phyloP scores from a whole-genome alignment of 2,888 invertebrate genomes.

The Crossocerus cetratus region DNA sequence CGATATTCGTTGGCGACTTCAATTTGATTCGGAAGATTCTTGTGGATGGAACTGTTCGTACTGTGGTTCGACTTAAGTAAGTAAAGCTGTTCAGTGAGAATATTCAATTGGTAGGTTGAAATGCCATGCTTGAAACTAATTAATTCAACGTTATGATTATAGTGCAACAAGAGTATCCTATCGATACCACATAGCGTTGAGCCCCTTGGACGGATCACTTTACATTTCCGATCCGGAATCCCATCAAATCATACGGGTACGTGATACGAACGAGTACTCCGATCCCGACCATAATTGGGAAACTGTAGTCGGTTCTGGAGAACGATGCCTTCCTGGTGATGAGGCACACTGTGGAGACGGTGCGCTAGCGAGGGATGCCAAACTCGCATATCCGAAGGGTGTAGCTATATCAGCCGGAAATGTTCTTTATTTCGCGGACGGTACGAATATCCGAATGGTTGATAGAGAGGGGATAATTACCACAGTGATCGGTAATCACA shows the following conservation, averaged over 20 bases:
- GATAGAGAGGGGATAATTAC: constrained; percentile 94
- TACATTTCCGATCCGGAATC: constrained; percentile 98
- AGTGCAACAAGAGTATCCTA: constrained; percentile 96
- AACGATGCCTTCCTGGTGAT: constrained; percentile 94
- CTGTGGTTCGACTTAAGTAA: constrained; percentile 89
- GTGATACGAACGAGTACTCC: constrained; percentile 88
- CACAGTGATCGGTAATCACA: constrained; percentile 94
- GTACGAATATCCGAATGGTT: constrained; percentile 95
- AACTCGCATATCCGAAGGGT: constrained; percentile 96
- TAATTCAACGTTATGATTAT: constrained; percentile 52
- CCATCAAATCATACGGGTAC: constrained; percentile 93
- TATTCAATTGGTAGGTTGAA: not conserved
- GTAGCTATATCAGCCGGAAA: constrained; percentile 96
- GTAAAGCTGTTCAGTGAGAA: constrained; percentile 66
- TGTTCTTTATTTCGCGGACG: constrained; percentile 95
- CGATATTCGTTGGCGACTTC: constrained; percentile 96
- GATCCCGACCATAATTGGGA: constrained; percentile 97
- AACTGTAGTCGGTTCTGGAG: constrained; percentile 95
- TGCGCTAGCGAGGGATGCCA: constrained; percentile 93
- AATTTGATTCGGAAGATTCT: constrained; percentile 93
- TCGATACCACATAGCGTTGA: constrained; percentile 97
- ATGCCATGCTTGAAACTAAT: not conserved
- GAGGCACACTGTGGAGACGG: constrained; percentile 98
- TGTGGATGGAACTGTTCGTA: constrained; percentile 89
- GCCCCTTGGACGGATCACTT: constrained; percentile 94